Percentiles rank a stretch among this genome's conserved stretches.
phyloP scores from a whole-genome alignment of 2,888 invertebrate species.

The Xanthia icteritia region DNA sequence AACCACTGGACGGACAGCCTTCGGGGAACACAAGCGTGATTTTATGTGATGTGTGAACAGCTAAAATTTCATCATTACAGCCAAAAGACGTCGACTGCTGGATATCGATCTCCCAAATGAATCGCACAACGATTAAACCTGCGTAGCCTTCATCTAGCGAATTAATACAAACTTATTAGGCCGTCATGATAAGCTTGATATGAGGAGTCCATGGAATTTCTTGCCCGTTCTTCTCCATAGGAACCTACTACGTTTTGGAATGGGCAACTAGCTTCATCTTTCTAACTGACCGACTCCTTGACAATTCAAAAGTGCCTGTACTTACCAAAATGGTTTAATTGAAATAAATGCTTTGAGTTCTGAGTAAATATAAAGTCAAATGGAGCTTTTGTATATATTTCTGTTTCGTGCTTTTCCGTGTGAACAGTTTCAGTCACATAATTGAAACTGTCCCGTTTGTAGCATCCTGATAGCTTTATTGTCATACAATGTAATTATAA shows the following conservation, averaged over 20 bases:
- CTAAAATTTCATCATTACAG: neutral
- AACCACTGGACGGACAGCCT: no score
- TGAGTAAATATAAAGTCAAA: neutral
- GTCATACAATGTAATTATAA: slow-evolving; percentile 32
- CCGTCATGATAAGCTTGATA: neutral
- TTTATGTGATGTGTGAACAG: no score
- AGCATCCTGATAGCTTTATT: slow-evolving; percentile 34
- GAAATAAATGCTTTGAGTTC: neutral
- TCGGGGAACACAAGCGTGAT: no score
- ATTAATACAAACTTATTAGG: neutral
- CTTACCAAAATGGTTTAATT: neutral
- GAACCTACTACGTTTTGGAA: neutral
- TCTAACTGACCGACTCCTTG: neutral
- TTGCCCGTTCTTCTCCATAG: neutral
- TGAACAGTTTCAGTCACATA: slow-evolving; percentile 24
- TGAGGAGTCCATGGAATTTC: neutral
- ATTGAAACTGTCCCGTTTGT: slow-evolving; percentile 47
- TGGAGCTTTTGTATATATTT: slow-evolving; percentile 2
- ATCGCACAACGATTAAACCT: neutral
- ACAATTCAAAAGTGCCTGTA: neutral
- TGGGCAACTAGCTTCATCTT: neutral
- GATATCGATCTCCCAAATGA: neutral
- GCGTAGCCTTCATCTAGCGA: neutral
- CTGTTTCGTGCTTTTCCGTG: neutral
- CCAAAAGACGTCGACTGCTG: neutral